Percentiles rank a stretch among this genome's conserved stretches.
phyloP scores from a whole-genome alignment of 1,140 invertebrate genomes.

The Drosophila tristis region DNA sequence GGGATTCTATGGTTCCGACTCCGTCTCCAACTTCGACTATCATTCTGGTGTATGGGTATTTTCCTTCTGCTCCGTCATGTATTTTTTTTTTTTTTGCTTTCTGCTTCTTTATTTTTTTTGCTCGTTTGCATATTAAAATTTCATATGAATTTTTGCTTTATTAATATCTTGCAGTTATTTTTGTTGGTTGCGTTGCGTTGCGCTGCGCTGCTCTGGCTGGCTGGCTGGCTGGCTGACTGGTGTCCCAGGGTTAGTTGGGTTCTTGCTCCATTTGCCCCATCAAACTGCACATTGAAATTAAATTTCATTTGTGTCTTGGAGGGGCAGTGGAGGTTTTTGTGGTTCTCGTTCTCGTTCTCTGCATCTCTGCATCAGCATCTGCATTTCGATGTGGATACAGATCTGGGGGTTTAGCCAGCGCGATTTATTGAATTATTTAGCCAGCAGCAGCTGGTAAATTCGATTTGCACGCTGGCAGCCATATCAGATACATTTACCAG shows the following conservation, averaged over 20 bases:
- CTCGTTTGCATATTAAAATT: conserved; percentile 81
- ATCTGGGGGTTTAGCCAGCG: conserved; percentile 61
- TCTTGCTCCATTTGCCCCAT: conserved; percentile 77
- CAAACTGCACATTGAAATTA: conserved; percentile 76
- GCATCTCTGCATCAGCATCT: conserved; percentile 21
- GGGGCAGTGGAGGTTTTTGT: conserved; percentile 10
- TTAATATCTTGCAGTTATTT: conserved; percentile 80
- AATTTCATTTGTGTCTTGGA: conserved; percentile 68
- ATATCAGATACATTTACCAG: conserved; percentile 28
- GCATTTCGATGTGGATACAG: conserved; percentile 31
- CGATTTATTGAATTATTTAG: conserved; percentile 82
- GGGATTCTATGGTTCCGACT: conserved; percentile 45
- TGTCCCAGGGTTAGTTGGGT: conserved; percentile 56
- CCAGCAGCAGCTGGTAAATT: conserved; percentile 81
- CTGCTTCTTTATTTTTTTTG: conserved; percentile 44
- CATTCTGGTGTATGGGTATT: conserved; percentile 32
- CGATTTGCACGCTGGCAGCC: conserved; percentile 60
- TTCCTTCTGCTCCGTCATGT: conserved; percentile 35
- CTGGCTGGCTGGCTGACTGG: conserved; percentile 22
- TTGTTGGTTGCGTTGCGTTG: conserved; percentile 50
- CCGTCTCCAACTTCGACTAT: conserved; percentile 9
- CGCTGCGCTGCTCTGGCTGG: conserved; percentile 2
- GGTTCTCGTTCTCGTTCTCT: conserved; percentile 28
- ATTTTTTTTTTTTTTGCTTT: conserved; percentile 52
- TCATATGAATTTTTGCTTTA: conserved; percentile 80